phyloP scores from a whole-genome alignment of 2,113 vertebrate genomes.

The Oryzias curvinotus region DNA sequence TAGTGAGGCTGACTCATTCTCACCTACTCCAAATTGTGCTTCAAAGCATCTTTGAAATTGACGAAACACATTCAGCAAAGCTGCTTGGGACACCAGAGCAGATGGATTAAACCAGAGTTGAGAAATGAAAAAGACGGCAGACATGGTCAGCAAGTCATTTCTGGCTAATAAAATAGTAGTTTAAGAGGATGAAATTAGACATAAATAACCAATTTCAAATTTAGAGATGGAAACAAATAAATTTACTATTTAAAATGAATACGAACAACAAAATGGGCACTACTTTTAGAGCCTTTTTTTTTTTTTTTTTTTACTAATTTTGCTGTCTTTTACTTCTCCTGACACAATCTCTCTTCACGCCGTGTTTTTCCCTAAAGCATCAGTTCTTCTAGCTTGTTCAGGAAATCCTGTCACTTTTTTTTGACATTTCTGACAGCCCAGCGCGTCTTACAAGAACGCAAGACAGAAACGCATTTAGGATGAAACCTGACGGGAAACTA shows the following conservation, averaged over 20 bases:
- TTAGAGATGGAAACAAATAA: too few species aligned
- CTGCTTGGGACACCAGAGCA: not conserved
- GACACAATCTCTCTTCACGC: constrained; percentile 7
- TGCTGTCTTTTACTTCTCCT: constrained; percentile 17
- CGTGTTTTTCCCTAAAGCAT: constrained; percentile 22
- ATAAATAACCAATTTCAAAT: too few species aligned
- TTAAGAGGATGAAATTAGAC: too few species aligned
- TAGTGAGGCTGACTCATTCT: constrained; percentile 43
- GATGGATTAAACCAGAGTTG: constrained; percentile 5
- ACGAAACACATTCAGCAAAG: constrained; percentile 13
- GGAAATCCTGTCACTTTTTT: constrained; percentile 30
- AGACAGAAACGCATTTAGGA: constrained; percentile 35
- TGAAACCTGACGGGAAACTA: constrained; percentile 20
- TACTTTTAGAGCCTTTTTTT: not conserved
- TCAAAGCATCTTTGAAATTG: constrained; percentile 27
- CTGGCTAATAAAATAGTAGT: not conserved
- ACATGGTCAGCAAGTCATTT: not conserved
- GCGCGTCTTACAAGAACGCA: constrained; percentile 31
- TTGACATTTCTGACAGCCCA: constrained; percentile 55
- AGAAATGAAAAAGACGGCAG: not conserved
- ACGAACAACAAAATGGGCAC: too few species aligned
- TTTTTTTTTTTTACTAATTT: not conserved
- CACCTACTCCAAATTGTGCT: constrained; percentile 20
- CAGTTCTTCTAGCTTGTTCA: constrained; percentile 44
- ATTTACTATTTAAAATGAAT: too few species aligned